These are phyloP conservation scores for rat (Rattus norvegicus) DNA, from an alignment of 2,113 vertebrate species.

Conservation along the genomic window DNA sequence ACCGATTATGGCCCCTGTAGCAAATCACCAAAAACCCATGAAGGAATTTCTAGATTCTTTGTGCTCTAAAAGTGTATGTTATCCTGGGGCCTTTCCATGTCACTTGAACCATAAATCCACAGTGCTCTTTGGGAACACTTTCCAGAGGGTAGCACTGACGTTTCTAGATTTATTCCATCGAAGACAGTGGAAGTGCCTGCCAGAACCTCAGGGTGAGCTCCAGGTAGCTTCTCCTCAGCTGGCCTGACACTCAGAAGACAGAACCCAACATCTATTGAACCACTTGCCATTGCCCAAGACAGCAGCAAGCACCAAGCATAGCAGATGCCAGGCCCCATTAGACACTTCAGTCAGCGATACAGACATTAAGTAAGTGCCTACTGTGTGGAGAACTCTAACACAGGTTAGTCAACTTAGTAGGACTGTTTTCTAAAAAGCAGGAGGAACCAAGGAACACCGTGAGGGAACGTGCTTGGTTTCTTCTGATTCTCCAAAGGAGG, in stretches of 20 bases:
- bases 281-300: neutral
- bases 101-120: neutral
- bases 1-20: neutral
- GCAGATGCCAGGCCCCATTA: neutral
- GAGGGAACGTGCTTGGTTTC: neutral
- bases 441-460: neutral
- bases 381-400: neutral
- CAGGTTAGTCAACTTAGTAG: neutral
- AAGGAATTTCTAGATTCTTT: neutral
- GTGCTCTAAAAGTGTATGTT: too few relatives aligned
- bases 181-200: neutral
- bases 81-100: neutral
- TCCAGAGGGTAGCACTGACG: neutral
- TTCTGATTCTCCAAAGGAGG: neutral
- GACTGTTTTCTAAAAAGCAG: neutral
- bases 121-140: conserved; percentile 8
- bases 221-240: neutral
- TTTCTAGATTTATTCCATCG: neutral
- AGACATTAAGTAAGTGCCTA: neutral
- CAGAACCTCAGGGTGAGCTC: neutral
- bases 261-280: neutral
- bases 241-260: neutral
- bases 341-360: neutral
- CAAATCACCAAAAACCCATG: neutral
- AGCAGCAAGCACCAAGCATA: neutral